phyloP scores from a whole-genome alignment of 2,113 vertebrate genomes.

The Martes martes region DNA sequence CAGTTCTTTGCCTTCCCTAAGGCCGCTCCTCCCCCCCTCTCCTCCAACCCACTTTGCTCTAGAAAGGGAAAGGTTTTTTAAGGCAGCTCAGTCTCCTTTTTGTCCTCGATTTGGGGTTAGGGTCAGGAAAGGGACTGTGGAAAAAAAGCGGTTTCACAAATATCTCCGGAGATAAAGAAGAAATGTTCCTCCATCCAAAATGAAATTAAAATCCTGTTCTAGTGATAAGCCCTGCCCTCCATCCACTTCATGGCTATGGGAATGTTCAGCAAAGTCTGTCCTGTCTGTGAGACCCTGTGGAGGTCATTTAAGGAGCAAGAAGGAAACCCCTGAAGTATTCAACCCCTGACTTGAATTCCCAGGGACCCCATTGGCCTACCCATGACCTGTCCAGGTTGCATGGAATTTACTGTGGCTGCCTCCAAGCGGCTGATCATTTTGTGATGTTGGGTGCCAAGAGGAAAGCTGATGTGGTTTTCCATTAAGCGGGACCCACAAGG shows the following conservation, averaged over 20 bases:
- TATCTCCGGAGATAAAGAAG: slow-evolving; percentile 55
- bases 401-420: neutral
- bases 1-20: neutral
- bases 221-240: neutral
- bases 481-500: neutral
- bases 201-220: neutral
- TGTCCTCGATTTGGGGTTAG: slow-evolving; percentile 32
- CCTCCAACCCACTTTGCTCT: neutral
- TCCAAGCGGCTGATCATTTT: neutral
- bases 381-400: neutral
- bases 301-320: neutral
- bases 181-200: slow-evolving; percentile 49
- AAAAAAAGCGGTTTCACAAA: slow-evolving; percentile 19
- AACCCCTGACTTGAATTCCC: neutral
- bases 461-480: neutral
- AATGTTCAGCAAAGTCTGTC: neutral
- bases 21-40: neutral
- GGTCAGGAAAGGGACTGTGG: slow-evolving; percentile 22
- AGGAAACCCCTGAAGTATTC: neutral
- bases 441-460: neutral
- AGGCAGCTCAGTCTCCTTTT: neutral
- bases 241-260: neutral
- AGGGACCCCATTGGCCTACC: neutral
- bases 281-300: neutral
- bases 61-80: neutral